phyloP scores from a whole-genome alignment of 2,113 vertebrate genomes.

The Calypte anna region DNA sequence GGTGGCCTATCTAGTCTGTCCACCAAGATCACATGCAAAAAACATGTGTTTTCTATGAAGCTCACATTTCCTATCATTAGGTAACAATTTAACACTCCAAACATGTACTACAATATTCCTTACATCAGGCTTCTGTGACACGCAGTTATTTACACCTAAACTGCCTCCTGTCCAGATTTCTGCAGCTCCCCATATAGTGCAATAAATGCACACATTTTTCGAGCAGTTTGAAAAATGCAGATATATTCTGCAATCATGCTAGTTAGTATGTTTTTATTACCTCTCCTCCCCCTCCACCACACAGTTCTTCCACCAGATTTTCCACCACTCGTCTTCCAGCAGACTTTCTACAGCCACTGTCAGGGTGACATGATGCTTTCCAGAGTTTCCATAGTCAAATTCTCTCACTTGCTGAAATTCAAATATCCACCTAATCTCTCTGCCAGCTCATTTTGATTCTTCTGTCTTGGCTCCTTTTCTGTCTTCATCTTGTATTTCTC shows the following conservation, averaged over 20 bases:
- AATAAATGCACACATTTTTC: background rate
- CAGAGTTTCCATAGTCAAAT: background rate
- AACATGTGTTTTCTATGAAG: background rate
- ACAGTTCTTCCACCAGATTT: no score
- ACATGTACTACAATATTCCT: background rate
- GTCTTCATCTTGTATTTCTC: background rate
- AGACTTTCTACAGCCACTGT: background rate
- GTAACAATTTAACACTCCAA: background rate
- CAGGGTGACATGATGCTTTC: background rate
- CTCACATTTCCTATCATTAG: background rate
- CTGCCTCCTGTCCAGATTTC: background rate
- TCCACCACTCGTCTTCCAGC: background rate
- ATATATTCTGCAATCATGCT: background rate
- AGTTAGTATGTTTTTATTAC: background rate
- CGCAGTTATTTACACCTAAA: background rate
- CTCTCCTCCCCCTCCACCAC: background rate
- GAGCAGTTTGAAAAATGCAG: background rate
- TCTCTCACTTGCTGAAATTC: background rate
- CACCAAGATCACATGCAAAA: background rate
- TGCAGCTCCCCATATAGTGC: accelerated
- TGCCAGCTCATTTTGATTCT: background rate
- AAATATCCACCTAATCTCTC: background rate
- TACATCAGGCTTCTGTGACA: background rate
- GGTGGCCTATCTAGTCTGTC: background rate
- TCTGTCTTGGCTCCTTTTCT: background rate